Evolutionary conservation across 2,888 invertebrate genomes (phyloP), one percentile per base, ranked within the genome.

Genomic region (Ceraclea dissimilis): DNA sequence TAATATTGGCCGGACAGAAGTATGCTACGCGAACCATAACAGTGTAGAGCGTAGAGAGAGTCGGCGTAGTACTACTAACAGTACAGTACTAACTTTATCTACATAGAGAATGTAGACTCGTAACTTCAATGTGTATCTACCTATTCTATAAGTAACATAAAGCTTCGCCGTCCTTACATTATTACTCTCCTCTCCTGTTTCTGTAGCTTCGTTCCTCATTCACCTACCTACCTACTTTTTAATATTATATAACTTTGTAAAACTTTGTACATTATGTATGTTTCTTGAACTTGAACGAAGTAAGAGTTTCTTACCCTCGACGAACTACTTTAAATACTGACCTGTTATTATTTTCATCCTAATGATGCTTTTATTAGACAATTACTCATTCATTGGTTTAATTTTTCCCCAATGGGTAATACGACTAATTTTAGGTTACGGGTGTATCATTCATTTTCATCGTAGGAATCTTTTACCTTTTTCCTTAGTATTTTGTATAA

Each of bases 201-300:
- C 5, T 39, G 16, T 39, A 8, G 8, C 2, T 39, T 13, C n/a
- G 13, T 13, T 39, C 13, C 8, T 8, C 39, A n/a, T 2, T 39
- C 13, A 39, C 39, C 39, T 26, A 26, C 26, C 10, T 6, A 26
- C 39, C 4, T 39, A 39, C 39, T n/a, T 39, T 8, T 39, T 39
- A 39, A n/a, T 39, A 39, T 39, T 39, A 39, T 39, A 13, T 39
- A 39, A 39, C 39, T 39, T 39, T 39, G 16, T 39, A 39, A 39
- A 39, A 13, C 16, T 39, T 39, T 39, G 39, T 39, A 39, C 39
- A 16, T 16, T 16, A 39, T n/a, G 39, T 39, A 39, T 39, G 13
- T 39, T 39, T 39, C 39, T 39, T 39, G 39, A 39, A 39, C 39
- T 39, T 39, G 39, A 39, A 39, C 39, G 8, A 39, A n/a, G 39